A percentile compares a stretch with the other conserved stretches of the same genome.
Evolutionary conservation across 2,113 vertebrate species (phyloP).

Genomic region (Macroglossus sobrinus): DNA sequence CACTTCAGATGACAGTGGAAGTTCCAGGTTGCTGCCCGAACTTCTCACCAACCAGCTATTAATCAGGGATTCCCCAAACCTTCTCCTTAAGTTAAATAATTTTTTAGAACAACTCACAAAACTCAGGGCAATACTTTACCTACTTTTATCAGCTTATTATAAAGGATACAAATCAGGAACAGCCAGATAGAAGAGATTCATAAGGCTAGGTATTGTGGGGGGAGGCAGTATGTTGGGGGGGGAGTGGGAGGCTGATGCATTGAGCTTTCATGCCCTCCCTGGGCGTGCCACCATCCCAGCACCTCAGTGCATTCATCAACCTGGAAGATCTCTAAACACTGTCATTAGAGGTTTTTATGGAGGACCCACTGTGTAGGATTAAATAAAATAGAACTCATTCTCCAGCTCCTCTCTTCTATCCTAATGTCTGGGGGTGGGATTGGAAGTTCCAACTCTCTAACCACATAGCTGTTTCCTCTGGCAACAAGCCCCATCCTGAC

Average conservation of each 20-base stretch:
- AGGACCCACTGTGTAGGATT: background rate
- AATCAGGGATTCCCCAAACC: background rate
- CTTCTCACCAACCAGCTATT: background rate
- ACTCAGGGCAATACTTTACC: background rate
- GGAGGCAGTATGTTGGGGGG: rapidly evolving
- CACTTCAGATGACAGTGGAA: too few relatives aligned
- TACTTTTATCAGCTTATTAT: background rate
- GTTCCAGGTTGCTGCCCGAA: background rate
- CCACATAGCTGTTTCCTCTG: background rate
- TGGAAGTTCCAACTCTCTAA: background rate
- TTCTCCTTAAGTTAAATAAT: background rate
- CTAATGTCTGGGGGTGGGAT: background rate
- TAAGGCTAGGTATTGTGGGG: background rate
- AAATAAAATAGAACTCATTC: background rate
- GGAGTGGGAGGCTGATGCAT: background rate
- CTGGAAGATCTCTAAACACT: background rate
- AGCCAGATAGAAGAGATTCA: background rate
- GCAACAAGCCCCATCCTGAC: background rate
- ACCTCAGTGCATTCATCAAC: background rate
- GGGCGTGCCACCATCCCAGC: background rate
- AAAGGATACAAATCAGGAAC: background rate
- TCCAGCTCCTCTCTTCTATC: background rate
- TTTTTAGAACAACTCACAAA: background rate
- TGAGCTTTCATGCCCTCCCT: background rate
- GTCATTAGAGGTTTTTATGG: background rate